Percentiles rank a stretch among this genome's conserved stretches.
phyloP scores from a whole-genome alignment of 2,113 vertebrate species.

The Vicugna pacos region DNA sequence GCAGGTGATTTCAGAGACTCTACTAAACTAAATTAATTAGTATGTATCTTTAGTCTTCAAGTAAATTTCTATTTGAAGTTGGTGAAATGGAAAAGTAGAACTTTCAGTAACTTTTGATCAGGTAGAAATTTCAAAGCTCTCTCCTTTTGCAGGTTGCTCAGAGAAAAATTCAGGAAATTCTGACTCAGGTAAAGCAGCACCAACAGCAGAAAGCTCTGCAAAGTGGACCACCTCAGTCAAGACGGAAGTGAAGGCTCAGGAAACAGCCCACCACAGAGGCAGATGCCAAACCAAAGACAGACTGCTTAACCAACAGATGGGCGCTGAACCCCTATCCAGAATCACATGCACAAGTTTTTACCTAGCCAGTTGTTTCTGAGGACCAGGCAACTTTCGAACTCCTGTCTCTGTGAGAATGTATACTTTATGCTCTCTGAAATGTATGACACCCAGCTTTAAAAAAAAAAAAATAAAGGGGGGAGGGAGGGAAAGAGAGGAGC shows the following conservation, averaged over 20 bases:
- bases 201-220: slow-evolving; percentile 93
- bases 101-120: not conserved
- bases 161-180: slow-evolving; percentile 99
- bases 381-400: slow-evolving; percentile 92
- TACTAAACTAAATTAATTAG: not conserved
- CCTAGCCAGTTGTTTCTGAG: slow-evolving; percentile 90
- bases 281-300: slow-evolving; percentile 94
- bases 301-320: slow-evolving; percentile 88
- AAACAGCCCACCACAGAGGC: slow-evolving; percentile 89
- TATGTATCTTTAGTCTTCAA: not conserved
- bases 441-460: slow-evolving; percentile 94
- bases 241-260: slow-evolving; percentile 94
- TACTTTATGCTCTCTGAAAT: slow-evolving; percentile 94
- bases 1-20: not conserved
- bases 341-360: slow-evolving; percentile 89
- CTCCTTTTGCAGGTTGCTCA: slow-evolving; percentile 93
- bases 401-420: slow-evolving; percentile 95
- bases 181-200: slow-evolving; percentile 98
- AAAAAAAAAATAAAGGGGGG: slow-evolving; percentile 63
- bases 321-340: slow-evolving; percentile 87
- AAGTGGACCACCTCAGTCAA: slow-evolving; percentile 91
- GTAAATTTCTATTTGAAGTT: slow-evolving; percentile 15
- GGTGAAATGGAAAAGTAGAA: not conserved
- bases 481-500: slow-evolving; percentile 73
- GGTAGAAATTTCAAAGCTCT: slow-evolving; percentile 34